These are phyloP conservation scores for Calonectris borealis DNA, from an alignment of 2,113 vertebrate species.

Conservation along the genomic window DNA sequence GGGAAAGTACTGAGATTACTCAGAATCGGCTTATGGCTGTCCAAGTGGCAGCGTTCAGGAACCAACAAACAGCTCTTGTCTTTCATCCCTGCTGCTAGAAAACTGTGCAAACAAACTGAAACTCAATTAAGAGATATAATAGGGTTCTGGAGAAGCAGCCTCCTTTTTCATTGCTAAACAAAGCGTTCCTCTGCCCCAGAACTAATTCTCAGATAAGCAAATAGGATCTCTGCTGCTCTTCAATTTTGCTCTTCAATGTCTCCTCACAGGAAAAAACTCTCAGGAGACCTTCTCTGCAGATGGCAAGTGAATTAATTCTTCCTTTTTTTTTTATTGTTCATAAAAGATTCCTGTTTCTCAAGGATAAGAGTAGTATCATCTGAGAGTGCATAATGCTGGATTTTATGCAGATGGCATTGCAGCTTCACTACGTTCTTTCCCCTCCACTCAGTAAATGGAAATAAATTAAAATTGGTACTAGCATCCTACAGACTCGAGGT, in stretches of 20 bases:
- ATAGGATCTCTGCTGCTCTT: neutral
- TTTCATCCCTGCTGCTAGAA: neutral
- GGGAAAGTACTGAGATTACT: neutral
- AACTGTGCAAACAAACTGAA: neutral
- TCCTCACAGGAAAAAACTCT: neutral
- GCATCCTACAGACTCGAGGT: neutral
- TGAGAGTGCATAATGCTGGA: neutral
- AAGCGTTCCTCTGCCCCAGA: neutral
- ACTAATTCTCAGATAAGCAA: neutral
- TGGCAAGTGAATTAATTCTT: neutral
- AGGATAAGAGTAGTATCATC: neutral
- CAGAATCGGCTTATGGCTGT: neutral
- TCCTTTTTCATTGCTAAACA: neutral
- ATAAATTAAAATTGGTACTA: neutral
- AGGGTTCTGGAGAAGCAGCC: neutral
- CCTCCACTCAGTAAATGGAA: neutral
- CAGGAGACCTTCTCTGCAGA: neutral
- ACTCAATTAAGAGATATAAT: neutral
- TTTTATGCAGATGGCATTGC: neutral
- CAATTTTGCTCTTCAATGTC: neutral
- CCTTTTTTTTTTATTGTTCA: neutral
- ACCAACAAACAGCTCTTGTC: neutral
- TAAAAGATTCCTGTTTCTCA: neutral
- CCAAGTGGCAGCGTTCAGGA: neutral
- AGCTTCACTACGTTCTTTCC: neutral